Base-by-base conservation (phyloP, 64 coral and sea anemone species). In the Porites australiensis region DNA sequence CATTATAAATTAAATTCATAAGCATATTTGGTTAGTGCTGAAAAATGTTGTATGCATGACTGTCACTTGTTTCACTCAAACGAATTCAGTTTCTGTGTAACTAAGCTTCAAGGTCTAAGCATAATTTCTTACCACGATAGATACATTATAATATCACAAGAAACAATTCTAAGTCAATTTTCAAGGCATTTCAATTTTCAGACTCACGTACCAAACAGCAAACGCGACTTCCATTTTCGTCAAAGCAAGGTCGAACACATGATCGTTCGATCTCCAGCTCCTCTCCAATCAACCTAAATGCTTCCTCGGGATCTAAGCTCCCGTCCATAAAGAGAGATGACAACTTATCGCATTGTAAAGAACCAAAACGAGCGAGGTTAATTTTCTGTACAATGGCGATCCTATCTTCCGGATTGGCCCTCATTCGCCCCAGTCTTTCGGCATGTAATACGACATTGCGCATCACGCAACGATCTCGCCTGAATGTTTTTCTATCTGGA, bases 201-300 rank as follows among this genome's bases (percentile, higher is more conserved):
- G 27, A 37, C 27, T 2, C 5, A 81, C 78, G 47, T 23, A 87
- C 91, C 82, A 93, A 70, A 87, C 82, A 93, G 50, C 77, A 68
- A 0, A 71, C 60, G 13, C 66, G 58, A 15, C 14, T 72, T 44
- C 51, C 69, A 87, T 82, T 77, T 48, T 86, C 60, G 11, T 76
- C 21, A 46, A 87, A 44, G 65, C 82, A 93, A 18, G 75, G 13
- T 44, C 61, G 54, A 64, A 87, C 44, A 14, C 70, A 60, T 18
- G 91, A 93, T 69, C 53, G 21, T 6, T 93, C 70, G 3, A 87
- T 69, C 3, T 61, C 82, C 37, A 93, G 76, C 49, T 65, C 61
- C 82, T 87, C 85, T 58, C 13, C 47, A 23, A 87, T 61, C 22
- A 93, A 47, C 8, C 13, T n/a, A 46, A 62, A 70, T 68, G 47